Base-by-base conservation (phyloP, 2,797 vertebrate species). In the Lutjanus campechanus region DNA sequence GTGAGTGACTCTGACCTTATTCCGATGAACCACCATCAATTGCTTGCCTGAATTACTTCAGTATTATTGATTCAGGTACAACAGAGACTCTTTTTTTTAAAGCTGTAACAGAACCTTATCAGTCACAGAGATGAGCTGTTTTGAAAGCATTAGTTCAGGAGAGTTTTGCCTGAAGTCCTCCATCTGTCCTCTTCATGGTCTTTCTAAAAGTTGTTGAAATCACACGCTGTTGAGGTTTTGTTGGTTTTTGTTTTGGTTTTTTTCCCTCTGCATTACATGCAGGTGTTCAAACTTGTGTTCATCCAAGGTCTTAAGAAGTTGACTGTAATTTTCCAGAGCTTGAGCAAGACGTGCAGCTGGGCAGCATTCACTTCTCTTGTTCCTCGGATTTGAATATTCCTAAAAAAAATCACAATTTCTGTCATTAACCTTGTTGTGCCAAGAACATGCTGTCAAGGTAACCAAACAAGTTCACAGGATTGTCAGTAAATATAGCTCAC, bases 71-170 rank as follows among this genome's bases (percentile, higher is more conserved):
- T 80, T 44, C 7, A 36, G 41, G 1, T 60, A 2, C 19, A 9
- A 75, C 8, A 29, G 19, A 8, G n/a, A 36, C 29, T 36, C 29
- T 22, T 15, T 46, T 17, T 69, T 60, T 72, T 40, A 16, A 78
- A 78, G 29, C 36, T n/a, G 9, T 22, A 15, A 73, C 41, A 20
- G 54, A 11, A 55, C 8, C 11, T 25, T 8, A 25, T 65, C 50
- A 41, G 50, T 19, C 55, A 61, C 59, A 61, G 43, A 65, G 66
- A 76, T 60, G 29, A 79, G 36, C 19, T 22, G 25, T 25, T 80
- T 62, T 41, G 25, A 50, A 58, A 64, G 43, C 43, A 59, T 59
- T 64, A 36, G 41, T 76, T 81, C 19, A 50, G 41, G 12, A 7
- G 11, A 53, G 44, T 67, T 53, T 65, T 68, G 50, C 41, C 59